These are phyloP conservation scores for Mus spretus DNA, from an alignment of 2,797 vertebrate species.

Conservation along the genomic window DNA sequence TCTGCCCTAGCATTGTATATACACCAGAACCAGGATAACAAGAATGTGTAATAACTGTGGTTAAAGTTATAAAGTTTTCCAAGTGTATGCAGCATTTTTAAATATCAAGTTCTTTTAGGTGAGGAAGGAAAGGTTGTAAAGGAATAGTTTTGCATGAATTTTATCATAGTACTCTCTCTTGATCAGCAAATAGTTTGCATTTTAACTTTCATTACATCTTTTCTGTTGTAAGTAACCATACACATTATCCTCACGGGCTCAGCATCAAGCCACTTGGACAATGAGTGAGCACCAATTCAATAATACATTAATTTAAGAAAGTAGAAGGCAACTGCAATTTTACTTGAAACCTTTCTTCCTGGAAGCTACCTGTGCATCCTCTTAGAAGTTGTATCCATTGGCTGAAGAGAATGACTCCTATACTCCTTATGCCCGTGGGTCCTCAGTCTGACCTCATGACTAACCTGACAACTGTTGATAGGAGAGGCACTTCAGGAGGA, in stretches of 20 bases:
- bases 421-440: constrained; percentile 80
- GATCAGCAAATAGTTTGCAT: constrained; percentile 80
- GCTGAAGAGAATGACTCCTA: constrained; percentile 76
- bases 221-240: constrained; percentile 84
- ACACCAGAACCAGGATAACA: constrained; percentile 33
- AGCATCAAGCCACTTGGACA: constrained; percentile 88
- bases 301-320: constrained; percentile 83
- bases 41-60: constrained; percentile 57
- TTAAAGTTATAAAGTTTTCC: constrained; percentile 60
- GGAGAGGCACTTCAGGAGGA: constrained; percentile 78
- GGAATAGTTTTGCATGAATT: constrained; percentile 77
- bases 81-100: constrained; percentile 61
- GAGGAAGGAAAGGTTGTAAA: constrained; percentile 55
- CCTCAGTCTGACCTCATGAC: constrained; percentile 72
- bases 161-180: constrained; percentile 73
- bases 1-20: not conserved
- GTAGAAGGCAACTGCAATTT: constrained; percentile 86
- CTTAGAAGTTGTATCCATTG: constrained; percentile 79
- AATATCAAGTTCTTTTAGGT: constrained; percentile 53
- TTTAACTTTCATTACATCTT: constrained; percentile 84
- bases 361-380: constrained; percentile 61
- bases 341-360: constrained; percentile 83
- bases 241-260: constrained; percentile 87
- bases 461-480: constrained; percentile 58
- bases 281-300: constrained; percentile 88